A percentile compares a stretch with the other conserved stretches of the same genome.
phyloP scores from a whole-genome alignment of 2,113 vertebrate genomes.

The Menidia beryllina region DNA sequence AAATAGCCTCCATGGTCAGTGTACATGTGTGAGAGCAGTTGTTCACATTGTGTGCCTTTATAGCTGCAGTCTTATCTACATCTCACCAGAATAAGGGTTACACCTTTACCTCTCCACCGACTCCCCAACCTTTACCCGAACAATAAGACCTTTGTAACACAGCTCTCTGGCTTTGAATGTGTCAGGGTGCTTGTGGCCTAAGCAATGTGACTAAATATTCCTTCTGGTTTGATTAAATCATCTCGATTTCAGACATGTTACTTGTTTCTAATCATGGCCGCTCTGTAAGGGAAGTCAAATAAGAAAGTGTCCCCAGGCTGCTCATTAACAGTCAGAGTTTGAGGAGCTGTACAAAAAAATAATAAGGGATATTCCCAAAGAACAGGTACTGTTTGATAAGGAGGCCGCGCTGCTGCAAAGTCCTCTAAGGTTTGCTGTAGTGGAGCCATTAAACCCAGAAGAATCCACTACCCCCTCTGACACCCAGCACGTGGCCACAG shows the following conservation, averaged over 20 bases:
- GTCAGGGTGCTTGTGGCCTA: slow-evolving; percentile 22
- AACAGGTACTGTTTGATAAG: neutral
- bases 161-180: slow-evolving; percentile 21
- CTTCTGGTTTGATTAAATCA: neutral
- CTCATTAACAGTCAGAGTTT: slow-evolving; percentile 37
- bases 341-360: slow-evolving; percentile 28
- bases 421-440: slow-evolving; percentile 27
- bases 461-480: neutral
- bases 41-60: slow-evolving; percentile 76
- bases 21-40: slow-evolving; percentile 77
- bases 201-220: neutral
- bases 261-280: neutral
- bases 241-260: neutral
- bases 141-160: slow-evolving; percentile 39
- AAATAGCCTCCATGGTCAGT: slow-evolving; percentile 82
- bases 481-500: neutral
- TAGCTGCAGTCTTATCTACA: slow-evolving; percentile 76
- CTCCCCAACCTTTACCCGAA: slow-evolving; percentile 53
- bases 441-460: neutral
- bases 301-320: neutral
- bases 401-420: slow-evolving; percentile 21
- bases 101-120: slow-evolving; percentile 61
- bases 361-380: slow-evolving; percentile 33
- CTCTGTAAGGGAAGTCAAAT: neutral
- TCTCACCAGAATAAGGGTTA: slow-evolving; percentile 65